These are phyloP conservation scores for Caradrina kadenii DNA, from an alignment of 2,888 invertebrate species.

Conservation along the genomic window DNA sequence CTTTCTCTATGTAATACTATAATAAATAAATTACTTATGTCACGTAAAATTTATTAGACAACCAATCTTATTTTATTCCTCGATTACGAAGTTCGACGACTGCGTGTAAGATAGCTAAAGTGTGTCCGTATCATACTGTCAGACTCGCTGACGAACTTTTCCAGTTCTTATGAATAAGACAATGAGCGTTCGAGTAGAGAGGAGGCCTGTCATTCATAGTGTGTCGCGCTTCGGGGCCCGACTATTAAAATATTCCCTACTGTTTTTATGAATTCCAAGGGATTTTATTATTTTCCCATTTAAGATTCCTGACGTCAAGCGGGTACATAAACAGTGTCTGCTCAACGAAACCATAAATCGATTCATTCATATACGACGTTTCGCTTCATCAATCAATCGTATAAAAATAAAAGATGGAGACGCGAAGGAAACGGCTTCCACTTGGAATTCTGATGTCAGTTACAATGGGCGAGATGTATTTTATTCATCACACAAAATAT, in stretches of 20 bases:
- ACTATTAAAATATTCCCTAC: conserved; percentile 53
- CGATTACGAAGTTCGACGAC: conserved; percentile 43
- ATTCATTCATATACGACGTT: conserved; percentile 87
- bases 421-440: conserved; percentile 78
- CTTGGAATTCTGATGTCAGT: conserved; percentile 82
- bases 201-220: conserved; percentile 41
- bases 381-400: conserved; percentile 86
- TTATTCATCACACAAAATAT: conserved; percentile 51
- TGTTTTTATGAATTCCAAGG: conserved; percentile 67
- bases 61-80: conserved; percentile 33
- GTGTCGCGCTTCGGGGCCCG: conserved; percentile 19
- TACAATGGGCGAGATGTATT: conserved; percentile 68
- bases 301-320: conserved; percentile 85
- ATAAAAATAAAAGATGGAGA: conserved; percentile 87
- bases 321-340: conserved; percentile 80
- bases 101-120: conserved; percentile 24
- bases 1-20: conserved; percentile 26
- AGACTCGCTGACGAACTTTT: conserved; percentile 26
- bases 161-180: conserved; percentile 39
- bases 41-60: conserved; percentile 47
- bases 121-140: conserved; percentile 5
- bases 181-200: conserved; percentile 25
- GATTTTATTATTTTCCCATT: conserved; percentile 75
- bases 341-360: conserved; percentile 83
- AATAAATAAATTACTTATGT: conserved; percentile 37